phyloP scores from a whole-genome alignment of 2,888 invertebrate species.

The Timandra comae region DNA sequence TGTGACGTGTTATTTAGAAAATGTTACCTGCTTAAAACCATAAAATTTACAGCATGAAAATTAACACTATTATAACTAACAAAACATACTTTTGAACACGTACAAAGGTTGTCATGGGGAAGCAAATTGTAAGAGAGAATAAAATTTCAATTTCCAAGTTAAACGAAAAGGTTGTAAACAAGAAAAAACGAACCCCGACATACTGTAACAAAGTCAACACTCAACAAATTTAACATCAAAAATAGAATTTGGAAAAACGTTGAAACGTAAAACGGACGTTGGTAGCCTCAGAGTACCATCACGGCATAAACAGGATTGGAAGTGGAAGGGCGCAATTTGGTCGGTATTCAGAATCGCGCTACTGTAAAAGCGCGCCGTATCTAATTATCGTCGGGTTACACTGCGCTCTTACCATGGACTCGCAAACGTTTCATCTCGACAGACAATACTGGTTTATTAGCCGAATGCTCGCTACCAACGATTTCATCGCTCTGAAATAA shows the following conservation, averaged over 20 bases:
- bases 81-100: no score
- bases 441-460: slow-evolving; percentile 35
- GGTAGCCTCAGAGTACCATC: slow-evolving; percentile 46
- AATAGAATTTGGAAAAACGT: slow-evolving; percentile 16
- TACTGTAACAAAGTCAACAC: neutral
- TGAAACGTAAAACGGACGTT: slow-evolving; percentile 41
- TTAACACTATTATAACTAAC: no score
- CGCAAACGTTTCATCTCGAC: slow-evolving; percentile 36
- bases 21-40: no score
- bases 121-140: no score
- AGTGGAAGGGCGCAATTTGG: slow-evolving; percentile 73
- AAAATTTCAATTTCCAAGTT: no score
- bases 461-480: slow-evolving; percentile 6
- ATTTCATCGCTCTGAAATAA: slow-evolving; percentile 8
- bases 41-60: no score
- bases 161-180: no score
- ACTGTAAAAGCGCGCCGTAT: slow-evolving; percentile 74
- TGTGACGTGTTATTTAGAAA: no score
- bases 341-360: slow-evolving; percentile 66
- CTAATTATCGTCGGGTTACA: slow-evolving; percentile 70
- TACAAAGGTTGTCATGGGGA: no score
- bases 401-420: slow-evolving; percentile 39
- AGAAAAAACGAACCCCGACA: neutral
- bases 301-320: slow-evolving; percentile 65
- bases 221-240: slow-evolving; percentile 4